Base-by-base conservation (phyloP, 2,888 invertebrate species). In the Anticlea derivata region DNA sequence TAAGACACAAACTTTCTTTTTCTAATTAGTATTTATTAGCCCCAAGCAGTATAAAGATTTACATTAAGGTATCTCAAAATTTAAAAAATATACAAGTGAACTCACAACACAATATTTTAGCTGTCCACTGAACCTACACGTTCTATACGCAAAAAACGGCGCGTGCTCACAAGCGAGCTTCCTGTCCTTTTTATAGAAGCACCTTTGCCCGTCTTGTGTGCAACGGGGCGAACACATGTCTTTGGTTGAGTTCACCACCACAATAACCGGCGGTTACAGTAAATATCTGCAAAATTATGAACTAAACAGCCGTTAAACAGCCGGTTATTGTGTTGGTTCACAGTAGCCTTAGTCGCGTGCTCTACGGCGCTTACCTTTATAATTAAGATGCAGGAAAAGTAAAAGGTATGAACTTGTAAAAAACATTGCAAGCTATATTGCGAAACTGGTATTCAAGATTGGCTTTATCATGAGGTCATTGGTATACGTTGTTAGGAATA, bases 341-440 rank as follows among this genome's bases (percentile, higher is more conserved):
- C 70, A 67, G 64, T 66, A 66, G 68, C 75, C 73, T 77, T 69
- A 58, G 74, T 66, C 80, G 75, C 78, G 80, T 80, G 82, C 72
- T 39, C 34, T 40, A 30, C 55, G 55, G 65, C 63, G 57, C 63
- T 63, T 44, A 22, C 22, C 29, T 44, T 39, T 47, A 34, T 50
- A 50, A 50, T 47, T 44, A 47, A 39, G 38, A 38, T 41, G 49
- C 40, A 17, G 35, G 40, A 49, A 17, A 44, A 30, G 45, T 40
- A 30, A 41, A 47, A 23, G 30, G 39, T 17, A 17, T 4, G 33
- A 43, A 48, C 47, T 30, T 2, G 7, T 34, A 13, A 13, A 13
- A 26, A 37, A 7, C 13, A 31, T 20, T 38, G 29, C 40, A 5
- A 23, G 23, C 23, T 11, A 11, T n/a, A n/a, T n/a, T n/a, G 35